A percentile compares a stretch with the other conserved stretches of the same genome.
phyloP scores from a whole-genome alignment of 1,140 invertebrate species.

The Zaprionus gabonicus region DNA sequence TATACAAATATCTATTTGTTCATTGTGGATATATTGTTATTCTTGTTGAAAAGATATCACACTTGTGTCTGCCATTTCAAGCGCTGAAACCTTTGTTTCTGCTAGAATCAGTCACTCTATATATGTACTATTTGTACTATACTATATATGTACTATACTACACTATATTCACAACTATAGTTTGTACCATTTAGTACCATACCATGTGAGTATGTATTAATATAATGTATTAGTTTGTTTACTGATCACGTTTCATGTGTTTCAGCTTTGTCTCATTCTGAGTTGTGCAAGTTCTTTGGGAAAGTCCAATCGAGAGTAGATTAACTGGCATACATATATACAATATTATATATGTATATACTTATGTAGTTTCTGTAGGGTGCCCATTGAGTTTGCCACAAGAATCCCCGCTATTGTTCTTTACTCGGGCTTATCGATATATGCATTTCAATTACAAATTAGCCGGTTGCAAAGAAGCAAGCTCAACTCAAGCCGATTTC shows the following conservation, averaged over 20 bases:
- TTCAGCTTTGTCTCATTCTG: not conserved
- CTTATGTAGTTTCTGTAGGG: not conserved
- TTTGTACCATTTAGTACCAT: no score
- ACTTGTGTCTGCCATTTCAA: no score
- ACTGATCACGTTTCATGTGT: not conserved
- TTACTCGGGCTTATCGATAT: not conserved
- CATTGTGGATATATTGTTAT: no score
- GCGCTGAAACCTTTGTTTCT: no score
- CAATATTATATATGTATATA: not conserved
- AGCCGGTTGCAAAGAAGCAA: not conserved
- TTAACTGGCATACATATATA: not conserved
- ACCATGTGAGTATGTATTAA: no score
- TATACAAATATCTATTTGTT: not conserved
- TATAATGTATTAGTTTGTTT: no score
- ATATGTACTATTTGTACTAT: no score
- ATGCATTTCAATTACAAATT: not conserved
- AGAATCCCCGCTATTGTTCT: slow-evolving; percentile 6
- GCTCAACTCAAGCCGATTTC: not conserved
- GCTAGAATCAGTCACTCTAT: no score
- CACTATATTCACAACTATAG: no score
- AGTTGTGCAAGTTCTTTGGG: not conserved
- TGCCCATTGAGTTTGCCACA: not conserved
- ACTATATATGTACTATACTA: no score
- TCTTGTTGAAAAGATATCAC: no score
- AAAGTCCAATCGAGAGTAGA: not conserved